Percentiles rank a stretch among this genome's conserved stretches.
These are phyloP conservation scores for Aphaenogaster floridana DNA, from an alignment of 1,140 invertebrate genomes.

Conservation along the genomic window DNA sequence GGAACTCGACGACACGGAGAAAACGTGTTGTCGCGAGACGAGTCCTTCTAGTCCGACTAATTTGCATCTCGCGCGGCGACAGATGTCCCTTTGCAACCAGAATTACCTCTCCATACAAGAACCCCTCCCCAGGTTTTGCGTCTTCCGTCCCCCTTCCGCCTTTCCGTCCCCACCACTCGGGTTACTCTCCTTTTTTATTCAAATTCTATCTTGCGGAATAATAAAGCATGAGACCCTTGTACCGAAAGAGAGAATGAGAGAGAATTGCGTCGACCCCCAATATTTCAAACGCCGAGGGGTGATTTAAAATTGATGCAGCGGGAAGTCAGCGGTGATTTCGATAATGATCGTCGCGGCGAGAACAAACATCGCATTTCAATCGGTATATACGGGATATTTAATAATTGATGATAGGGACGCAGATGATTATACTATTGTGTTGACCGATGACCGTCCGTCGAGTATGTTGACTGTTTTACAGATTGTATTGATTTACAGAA, in stretches of 20 bases:
- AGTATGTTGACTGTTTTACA: background rate
- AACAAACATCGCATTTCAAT: constrained; percentile 23
- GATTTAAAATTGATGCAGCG: constrained; percentile 8
- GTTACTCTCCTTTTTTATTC: constrained; percentile 69
- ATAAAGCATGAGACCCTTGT: constrained; percentile 52
- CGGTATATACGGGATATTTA: background rate
- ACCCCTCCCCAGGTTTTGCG: constrained; percentile 26
- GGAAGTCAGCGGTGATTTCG: constrained; percentile 33
- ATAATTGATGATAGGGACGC: background rate
- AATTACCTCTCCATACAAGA: constrained; percentile 37
- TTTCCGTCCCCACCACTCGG: background rate
- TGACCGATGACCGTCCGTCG: background rate
- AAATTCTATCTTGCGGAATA: constrained; percentile 72
- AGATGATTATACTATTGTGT: background rate
- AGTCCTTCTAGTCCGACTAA: constrained; percentile 64
- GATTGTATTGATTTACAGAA: background rate
- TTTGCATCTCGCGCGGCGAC: constrained; percentile 73
- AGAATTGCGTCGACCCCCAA: constrained; percentile 41
- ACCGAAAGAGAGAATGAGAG: background rate
- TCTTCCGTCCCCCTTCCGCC: background rate
- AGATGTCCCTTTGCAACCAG: constrained; percentile 69
- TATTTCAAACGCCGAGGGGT: background rate
- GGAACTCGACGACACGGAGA: background rate
- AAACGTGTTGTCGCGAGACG: constrained; percentile 28
- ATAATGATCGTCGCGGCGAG: constrained; percentile 19